Percentiles rank a stretch among this genome's conserved stretches.
phyloP scores from a whole-genome alignment of 2,113 vertebrate species.

The Poeciliopsis occidentalis region DNA sequence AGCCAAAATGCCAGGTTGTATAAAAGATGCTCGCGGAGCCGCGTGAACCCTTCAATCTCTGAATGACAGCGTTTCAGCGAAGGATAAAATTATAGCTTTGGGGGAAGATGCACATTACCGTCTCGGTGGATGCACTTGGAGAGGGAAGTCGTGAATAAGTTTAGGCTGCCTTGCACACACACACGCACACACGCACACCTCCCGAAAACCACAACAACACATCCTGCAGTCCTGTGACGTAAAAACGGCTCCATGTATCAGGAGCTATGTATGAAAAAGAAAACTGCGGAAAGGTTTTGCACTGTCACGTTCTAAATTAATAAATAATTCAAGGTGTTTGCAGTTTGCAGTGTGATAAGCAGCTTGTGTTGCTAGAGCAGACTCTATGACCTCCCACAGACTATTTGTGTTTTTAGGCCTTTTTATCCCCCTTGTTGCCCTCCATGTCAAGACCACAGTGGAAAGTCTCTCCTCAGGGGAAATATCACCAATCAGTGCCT shows the following conservation, averaged over 20 bases:
- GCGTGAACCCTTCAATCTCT: slow-evolving; percentile 46
- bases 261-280: neutral
- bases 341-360: neutral
- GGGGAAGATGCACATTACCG: slow-evolving; percentile 33
- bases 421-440: slow-evolving; percentile 41
- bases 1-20: slow-evolving; percentile 36
- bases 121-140: slow-evolving; percentile 32
- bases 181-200: neutral
- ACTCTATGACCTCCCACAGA: slow-evolving; percentile 31
- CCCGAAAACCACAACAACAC: slow-evolving; percentile 22
- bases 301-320: neutral
- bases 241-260: slow-evolving; percentile 1
- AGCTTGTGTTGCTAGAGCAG: slow-evolving; percentile 8
- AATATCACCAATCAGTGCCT: slow-evolving; percentile 10
- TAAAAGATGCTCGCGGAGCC: slow-evolving; percentile 21
- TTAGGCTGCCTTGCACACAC: slow-evolving; percentile 15
- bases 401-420: slow-evolving; percentile 65
- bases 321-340: neutral
- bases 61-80: slow-evolving; percentile 44
- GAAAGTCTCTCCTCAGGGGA: slow-evolving; percentile 32
- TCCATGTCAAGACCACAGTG: slow-evolving; percentile 69
- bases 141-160: slow-evolving; percentile 34
- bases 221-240: slow-evolving; percentile 5
- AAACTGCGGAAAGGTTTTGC: neutral
- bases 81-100: slow-evolving; percentile 40